A percentile compares a stretch with the other conserved stretches of the same genome.
Conservation (phyloP, 92 coral and sea anemone species). For the Plumapathes pennacea region DNA sequence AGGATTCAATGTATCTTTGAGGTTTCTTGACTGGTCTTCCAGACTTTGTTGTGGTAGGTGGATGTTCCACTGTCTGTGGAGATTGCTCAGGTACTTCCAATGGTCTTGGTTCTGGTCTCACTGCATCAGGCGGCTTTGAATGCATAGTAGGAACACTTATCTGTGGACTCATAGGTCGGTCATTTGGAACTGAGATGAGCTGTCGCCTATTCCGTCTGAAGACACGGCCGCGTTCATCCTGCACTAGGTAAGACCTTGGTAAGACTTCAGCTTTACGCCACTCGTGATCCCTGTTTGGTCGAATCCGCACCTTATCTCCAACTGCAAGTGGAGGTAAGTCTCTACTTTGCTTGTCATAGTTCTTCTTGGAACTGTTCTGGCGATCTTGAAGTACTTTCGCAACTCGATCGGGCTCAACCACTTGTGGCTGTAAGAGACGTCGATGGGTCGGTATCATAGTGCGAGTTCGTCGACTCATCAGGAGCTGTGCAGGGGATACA, state of each 20-base stretch:
- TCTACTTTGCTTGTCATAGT: constrained; percentile 14
- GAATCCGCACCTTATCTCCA: constrained; percentile 38
- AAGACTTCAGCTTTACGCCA: constrained; percentile 34
- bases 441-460: constrained; percentile 53
- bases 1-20: too few relatives aligned
- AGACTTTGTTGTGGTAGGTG: too few relatives aligned
- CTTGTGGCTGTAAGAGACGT: constrained; percentile 30
- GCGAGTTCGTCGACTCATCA: constrained; percentile 28
- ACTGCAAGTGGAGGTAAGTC: constrained; percentile 27
- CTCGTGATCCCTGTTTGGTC: constrained; percentile 22
- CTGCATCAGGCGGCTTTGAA: too few relatives aligned
- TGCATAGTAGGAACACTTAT: too few relatives aligned
- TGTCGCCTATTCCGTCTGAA: constrained; percentile 36
- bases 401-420: constrained; percentile 22
- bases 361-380: constrained; percentile 10
- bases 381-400: constrained; percentile 23
- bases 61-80: too few relatives aligned
- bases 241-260: constrained; percentile 33
- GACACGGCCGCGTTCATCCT: constrained; percentile 15
- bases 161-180: too few relatives aligned
- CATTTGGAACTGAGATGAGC: constrained; percentile 10
- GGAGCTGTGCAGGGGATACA: constrained; percentile 30
- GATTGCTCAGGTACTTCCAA: too few relatives aligned
- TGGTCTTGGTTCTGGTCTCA: too few relatives aligned
- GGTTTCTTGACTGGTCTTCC: too few relatives aligned